phyloP scores from a whole-genome alignment of 2,797 vertebrate genomes.

The Halcyon leucocephala region DNA sequence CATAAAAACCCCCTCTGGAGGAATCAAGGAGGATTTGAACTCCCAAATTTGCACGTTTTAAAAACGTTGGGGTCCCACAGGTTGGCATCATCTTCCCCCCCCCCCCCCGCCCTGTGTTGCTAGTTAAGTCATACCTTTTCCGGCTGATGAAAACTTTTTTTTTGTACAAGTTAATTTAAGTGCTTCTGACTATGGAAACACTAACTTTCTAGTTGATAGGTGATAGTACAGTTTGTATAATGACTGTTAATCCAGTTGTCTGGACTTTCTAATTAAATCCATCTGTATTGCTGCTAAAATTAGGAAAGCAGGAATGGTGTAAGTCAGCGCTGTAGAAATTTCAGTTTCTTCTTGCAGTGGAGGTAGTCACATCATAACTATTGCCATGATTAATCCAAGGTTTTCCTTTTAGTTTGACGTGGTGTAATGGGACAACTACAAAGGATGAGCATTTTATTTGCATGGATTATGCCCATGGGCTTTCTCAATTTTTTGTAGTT shows the following conservation, averaged over 20 bases:
- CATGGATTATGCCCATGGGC: neutral
- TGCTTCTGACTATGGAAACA: neutral
- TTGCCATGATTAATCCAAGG: neutral
- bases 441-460: neutral
- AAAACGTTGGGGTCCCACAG: no score
- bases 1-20: no score
- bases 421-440: neutral
- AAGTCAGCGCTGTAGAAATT: neutral
- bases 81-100: no score
- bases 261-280: constrained; percentile 13
- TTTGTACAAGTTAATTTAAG: neutral
- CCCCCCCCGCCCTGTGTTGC: neutral
- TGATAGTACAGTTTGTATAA: neutral
- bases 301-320: neutral
- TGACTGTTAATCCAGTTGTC: neutral
- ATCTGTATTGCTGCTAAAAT: neutral
- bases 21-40: no score
- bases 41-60: no score
- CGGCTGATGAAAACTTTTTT: neutral
- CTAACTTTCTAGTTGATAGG: neutral
- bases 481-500: neutral
- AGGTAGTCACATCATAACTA: neutral
- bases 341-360: neutral
- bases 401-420: neutral
- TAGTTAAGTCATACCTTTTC: neutral